Evolutionary conservation across 1,140 invertebrate species (phyloP), one percentile per base, ranked within the genome.

Genomic region (Panagrolaimus sp.): DNA sequence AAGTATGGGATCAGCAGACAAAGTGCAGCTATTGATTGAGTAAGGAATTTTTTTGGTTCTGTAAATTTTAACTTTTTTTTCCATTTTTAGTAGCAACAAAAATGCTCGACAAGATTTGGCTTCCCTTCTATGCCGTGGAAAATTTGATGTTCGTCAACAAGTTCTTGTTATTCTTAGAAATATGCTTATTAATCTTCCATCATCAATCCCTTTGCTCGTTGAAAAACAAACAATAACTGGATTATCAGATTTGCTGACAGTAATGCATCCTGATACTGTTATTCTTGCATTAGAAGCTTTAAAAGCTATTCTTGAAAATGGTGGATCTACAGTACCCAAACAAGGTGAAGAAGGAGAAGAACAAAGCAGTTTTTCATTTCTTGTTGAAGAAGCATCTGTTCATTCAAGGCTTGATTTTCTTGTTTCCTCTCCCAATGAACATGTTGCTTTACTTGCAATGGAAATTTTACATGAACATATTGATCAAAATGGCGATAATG

Each of bases 241-340:
- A 9, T 11, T 57, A 57, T 57, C 51, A 5, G 51, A 57, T 57
- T 27, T 57, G 9, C 51, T 57, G 11, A 57, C 51, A 14, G 51
- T 57, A 11, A 57, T 57, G 51, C 51, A 57, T 57, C 20, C n/a
- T 0, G 51, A 57, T n/a, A 57, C 51, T 57, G 51, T 57, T 11
- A 20, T 57, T 16, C 20, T 27, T 9, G 20, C 14, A 20, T 27
- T 57, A 20, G 51, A 57, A 57, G 20, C 27, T 4, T n/a, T 57
- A 16, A 57, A 16, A 57, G 51, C 51, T 1, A 16, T 57, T 57
- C 27, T 57, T 20, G 51, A 57, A 25, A 1, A 57, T 57, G 51
- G 51, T 20, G 51, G 51, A 9, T 27, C 20, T 1, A 14, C 51
- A 4, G 31, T 7, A 4, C 7, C 2, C 31, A 2, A 4, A 4